phyloP scores from a whole-genome alignment of 2,113 vertebrate genomes.

The Tenebrosternarchus preto region DNA sequence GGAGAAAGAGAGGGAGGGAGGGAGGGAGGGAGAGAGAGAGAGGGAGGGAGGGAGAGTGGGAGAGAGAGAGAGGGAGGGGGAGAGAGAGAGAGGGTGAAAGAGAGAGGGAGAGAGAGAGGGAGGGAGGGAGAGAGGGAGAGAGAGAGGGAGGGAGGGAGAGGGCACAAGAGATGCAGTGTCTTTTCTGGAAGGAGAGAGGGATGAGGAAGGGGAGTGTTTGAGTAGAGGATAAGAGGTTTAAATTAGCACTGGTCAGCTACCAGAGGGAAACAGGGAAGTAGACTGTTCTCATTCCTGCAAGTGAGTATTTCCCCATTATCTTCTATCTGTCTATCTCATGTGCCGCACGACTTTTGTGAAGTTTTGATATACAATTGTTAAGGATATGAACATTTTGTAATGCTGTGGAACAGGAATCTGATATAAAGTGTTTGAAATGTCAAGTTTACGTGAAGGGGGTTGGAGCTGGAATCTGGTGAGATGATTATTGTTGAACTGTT shows the following conservation, averaged over 20 bases:
- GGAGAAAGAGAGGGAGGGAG: slow-evolving; percentile 54
- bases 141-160: slow-evolving; percentile 58
- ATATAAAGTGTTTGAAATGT: neutral
- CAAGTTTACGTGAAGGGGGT: neutral
- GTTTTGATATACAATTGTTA: neutral
- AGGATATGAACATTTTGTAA: neutral
- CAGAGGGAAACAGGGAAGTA: slow-evolving; percentile 52
- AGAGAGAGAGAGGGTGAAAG: slow-evolving; percentile 65
- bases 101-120: slow-evolving; percentile 57
- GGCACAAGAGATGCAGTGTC: slow-evolving; percentile 82
- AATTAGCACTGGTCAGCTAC: slow-evolving; percentile 71
- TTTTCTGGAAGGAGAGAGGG: slow-evolving; percentile 74
- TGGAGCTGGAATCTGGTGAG: neutral
- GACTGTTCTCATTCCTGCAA: slow-evolving; percentile 45
- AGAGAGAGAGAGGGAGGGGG: slow-evolving; percentile 60
- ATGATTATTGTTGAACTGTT: neutral
- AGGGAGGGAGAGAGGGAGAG: slow-evolving; percentile 52
- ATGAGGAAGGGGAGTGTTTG: slow-evolving; percentile 68
- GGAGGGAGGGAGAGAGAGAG: slow-evolving; percentile 52
- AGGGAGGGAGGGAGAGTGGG: slow-evolving; percentile 67
- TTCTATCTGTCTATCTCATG: neutral
- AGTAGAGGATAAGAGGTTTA: slow-evolving; percentile 74
- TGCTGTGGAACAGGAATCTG: neutral
- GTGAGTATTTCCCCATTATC: slow-evolving; percentile 48
- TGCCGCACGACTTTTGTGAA: neutral